Evolutionary conservation across 2,888 invertebrate genomes (phyloP), one percentile per base, ranked within the genome.

Genomic region (Drosophila picticornis): DNA sequence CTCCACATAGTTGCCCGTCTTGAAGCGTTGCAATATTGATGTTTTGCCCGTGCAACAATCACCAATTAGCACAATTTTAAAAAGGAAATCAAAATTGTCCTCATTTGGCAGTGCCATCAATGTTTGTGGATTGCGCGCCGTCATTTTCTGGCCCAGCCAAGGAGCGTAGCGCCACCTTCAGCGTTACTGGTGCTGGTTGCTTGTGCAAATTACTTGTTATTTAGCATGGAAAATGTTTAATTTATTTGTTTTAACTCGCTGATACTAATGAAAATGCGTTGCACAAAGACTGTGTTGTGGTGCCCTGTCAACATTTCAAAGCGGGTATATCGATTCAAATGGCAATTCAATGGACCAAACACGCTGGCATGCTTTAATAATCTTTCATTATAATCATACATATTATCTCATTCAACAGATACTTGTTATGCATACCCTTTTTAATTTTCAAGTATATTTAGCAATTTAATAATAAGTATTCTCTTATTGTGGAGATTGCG

Each of bases 1-100:
- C 94, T 99, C 99, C 81, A 98, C 96, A 92, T 98, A 99, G 87
- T 97, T 98, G 72, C 99, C 99, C 74, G 98, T 98, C 93, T 98
- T 98, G 94, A 99, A 97, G 84, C 99, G 95, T 94, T 99, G 98
- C 71, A 99, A 98, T 82, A 99, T 97, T 95, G 96, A 98, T 75
- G 98, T 98, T 94, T 98, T 98, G 34, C 98, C 97, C 38, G 97
- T 96, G 32, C 97, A 97, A 93, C 97, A 97, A 90, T 97, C 97
- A 60, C 98, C 98, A 90, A 98, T 98, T 71, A 98, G 94, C 56
- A 98, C 98, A 76, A 98, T 91, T 95, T 99, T 99, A 91, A 99
- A 99, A 58, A 99, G 94, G 94, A 97, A 98, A 94, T 99, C 99
- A 92, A 98, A 99, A 81, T 95, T 95, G 90, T 97, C 97, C 83